Percentiles rank a stretch among this genome's conserved stretches.
Evolutionary conservation across 2,797 vertebrate species (phyloP).

Genomic region (Phrynocephalus guinanensis): DNA sequence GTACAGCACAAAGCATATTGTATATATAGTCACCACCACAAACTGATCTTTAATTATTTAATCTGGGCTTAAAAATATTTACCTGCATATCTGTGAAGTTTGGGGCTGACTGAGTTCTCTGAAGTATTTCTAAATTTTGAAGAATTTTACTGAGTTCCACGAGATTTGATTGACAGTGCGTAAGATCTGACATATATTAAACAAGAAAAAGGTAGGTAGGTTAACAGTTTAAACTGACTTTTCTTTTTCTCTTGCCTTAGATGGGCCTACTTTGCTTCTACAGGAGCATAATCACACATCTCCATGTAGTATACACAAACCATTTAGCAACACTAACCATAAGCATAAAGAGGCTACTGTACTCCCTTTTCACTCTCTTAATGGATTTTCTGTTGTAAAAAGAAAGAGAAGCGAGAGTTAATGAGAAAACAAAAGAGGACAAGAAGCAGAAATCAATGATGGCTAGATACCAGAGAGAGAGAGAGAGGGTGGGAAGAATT

Average conservation of each 20-base stretch:
- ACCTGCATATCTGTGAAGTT: constrained; percentile 99
- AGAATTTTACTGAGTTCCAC: constrained; percentile 95
- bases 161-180: constrained; percentile 94
- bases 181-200: constrained; percentile 85
- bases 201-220: constrained; percentile 45
- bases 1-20: not conserved
- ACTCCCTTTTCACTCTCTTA: not conserved
- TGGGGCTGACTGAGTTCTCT: constrained; percentile 97
- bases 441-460: not conserved
- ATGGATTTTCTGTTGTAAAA: not conserved
- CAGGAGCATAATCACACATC: not conserved
- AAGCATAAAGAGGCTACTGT: not conserved
- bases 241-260: not conserved
- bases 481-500: no score
- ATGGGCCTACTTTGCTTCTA: not conserved
- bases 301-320: constrained; percentile 8
- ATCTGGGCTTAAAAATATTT: constrained; percentile 54
- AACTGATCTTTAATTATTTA: not conserved
- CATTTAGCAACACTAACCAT: not conserved
- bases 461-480: not conserved
- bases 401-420: not conserved
- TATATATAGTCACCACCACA: not conserved
- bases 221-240: not conserved
- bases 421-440: not conserved
- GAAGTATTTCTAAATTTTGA: constrained; percentile 97